phyloP scores from a whole-genome alignment of 2,797 vertebrate genomes.

The Xiphophorus birchmanni region DNA sequence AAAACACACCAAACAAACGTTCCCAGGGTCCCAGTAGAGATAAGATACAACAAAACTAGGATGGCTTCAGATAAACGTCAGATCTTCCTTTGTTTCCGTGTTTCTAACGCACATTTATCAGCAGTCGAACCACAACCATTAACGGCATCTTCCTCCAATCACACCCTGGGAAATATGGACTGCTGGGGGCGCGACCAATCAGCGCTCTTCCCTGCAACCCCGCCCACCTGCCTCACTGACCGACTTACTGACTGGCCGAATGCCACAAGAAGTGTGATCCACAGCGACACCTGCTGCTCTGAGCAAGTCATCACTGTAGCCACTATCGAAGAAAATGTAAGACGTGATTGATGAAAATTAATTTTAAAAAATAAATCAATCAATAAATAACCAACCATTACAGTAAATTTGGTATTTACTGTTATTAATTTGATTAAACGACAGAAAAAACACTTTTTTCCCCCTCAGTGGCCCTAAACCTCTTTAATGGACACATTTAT shows the following conservation, averaged over 20 bases:
- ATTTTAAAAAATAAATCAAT: neutral
- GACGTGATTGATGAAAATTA: neutral
- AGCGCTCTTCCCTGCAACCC: conserved; percentile 39
- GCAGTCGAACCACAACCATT: conserved; percentile 54
- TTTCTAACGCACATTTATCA: conserved; percentile 13
- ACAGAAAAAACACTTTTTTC: neutral
- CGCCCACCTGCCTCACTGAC: conserved; percentile 68
- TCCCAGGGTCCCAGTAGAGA: neutral
- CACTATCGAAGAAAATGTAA: neutral
- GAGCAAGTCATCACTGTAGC: neutral
- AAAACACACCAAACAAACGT: neutral
- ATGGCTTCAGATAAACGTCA: neutral
- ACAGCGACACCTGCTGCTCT: conserved; percentile 55
- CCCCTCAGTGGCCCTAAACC: too few species aligned
- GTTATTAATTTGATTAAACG: neutral
- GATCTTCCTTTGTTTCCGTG: neutral
- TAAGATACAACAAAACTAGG: neutral
- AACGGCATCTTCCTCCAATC: conserved; percentile 68
- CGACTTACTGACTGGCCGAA: conserved; percentile 74
- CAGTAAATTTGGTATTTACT: neutral
- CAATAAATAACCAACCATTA: neutral
- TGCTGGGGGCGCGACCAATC: conserved; percentile 81
- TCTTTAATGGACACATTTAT: neutral
- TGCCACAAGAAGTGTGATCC: conserved; percentile 17
- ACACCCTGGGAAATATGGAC: conserved; percentile 59